These are phyloP conservation scores for Atethmia centrago DNA, from an alignment of 2,888 invertebrate genomes.

Conservation along the genomic window DNA sequence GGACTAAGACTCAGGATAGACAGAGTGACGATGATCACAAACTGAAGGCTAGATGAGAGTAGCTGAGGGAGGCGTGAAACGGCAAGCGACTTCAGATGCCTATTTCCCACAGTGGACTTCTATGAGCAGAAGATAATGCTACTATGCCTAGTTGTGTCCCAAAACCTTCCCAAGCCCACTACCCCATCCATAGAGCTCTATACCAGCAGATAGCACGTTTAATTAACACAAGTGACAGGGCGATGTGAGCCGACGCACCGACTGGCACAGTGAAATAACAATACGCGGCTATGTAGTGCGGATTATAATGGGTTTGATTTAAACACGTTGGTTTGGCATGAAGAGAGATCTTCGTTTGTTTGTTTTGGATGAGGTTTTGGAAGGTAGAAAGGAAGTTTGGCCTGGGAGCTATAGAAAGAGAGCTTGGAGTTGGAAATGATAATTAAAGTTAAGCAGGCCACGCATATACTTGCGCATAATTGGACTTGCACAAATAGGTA, in stretches of 20 bases:
- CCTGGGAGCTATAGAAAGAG: neutral
- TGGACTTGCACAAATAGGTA: too few relatives aligned
- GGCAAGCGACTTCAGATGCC: neutral
- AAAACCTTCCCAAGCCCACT: conserved; percentile 1
- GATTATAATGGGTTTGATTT: conserved; percentile 76
- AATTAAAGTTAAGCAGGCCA: too few relatives aligned
- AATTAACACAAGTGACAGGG: conserved; percentile 89
- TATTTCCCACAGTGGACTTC: neutral
- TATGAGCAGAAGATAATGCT: neutral
- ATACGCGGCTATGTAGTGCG: conserved; percentile 65
- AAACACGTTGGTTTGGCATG: conserved; percentile 62
- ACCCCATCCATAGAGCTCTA: conserved; percentile 73
- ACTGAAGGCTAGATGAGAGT: neutral
- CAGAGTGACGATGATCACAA: neutral
- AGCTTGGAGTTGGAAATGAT: too few relatives aligned
- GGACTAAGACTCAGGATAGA: neutral
- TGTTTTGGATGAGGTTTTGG: conserved; percentile 2
- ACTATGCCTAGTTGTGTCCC: neutral
- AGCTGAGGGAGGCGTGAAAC: neutral
- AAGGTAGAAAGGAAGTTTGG: too few relatives aligned
- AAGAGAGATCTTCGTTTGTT: conserved; percentile 36
- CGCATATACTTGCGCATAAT: too few relatives aligned
- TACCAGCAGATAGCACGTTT: conserved; percentile 80
- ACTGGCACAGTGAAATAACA: conserved; percentile 74
- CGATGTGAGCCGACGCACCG: conserved; percentile 76